Evolutionary conservation across 2,113 vertebrate genomes (phyloP).

Genomic region (Amphiprion ocellaris): DNA sequence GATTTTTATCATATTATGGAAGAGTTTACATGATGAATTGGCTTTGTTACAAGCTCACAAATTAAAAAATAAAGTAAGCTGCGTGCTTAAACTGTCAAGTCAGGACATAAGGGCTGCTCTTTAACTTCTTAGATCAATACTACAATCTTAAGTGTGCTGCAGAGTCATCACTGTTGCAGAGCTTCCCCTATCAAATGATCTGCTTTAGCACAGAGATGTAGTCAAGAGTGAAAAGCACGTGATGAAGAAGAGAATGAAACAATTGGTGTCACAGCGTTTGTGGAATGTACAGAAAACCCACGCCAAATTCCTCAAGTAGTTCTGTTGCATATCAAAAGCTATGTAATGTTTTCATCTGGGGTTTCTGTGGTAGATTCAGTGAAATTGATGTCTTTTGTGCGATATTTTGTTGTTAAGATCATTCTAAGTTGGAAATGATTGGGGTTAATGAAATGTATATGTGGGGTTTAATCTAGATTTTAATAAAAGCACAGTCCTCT

Average conservation of each 20-base stretch:
- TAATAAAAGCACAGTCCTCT: too few relatives aligned
- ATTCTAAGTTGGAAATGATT: background rate
- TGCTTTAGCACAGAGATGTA: background rate
- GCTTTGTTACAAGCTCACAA: background rate
- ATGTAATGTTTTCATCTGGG: background rate
- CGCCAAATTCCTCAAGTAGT: too few relatives aligned
- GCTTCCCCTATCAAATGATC: background rate
- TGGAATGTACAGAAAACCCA: background rate
- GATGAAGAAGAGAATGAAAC: background rate
- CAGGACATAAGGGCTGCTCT: background rate
- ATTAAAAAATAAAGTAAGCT: background rate
- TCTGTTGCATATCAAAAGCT: background rate
- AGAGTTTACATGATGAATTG: background rate
- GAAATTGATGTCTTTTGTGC: background rate
- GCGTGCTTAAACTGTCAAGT: background rate
- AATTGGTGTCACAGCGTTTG: background rate
- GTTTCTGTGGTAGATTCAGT: background rate
- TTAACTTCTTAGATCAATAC: conserved; percentile 20
- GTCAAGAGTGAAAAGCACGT: conserved; percentile 10
- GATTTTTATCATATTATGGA: background rate
- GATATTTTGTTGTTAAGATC: background rate
- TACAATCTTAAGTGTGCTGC: background rate
- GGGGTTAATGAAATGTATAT: too few relatives aligned
- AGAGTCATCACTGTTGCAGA: background rate
- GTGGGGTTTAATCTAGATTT: too few relatives aligned